Percentiles rank a stretch among this genome's conserved stretches.
Evolutionary conservation across 2,113 vertebrate species (phyloP).

Genomic region (Laticauda colubrina): DNA sequence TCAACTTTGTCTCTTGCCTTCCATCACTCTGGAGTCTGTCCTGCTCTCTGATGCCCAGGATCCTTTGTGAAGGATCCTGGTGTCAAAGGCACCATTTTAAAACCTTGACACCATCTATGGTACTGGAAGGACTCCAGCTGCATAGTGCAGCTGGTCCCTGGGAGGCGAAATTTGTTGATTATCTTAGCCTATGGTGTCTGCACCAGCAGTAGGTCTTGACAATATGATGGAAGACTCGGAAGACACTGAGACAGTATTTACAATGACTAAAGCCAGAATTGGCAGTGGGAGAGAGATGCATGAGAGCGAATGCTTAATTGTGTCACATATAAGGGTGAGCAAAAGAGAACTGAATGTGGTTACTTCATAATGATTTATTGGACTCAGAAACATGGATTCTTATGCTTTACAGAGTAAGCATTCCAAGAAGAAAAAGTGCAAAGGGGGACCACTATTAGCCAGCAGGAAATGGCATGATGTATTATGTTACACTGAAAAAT

Average conservation of each 20-base stretch:
- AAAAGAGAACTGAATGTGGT: background rate
- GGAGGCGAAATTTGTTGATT: background rate
- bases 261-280: background rate
- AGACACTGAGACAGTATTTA: background rate
- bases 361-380: background rate
- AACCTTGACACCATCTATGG: background rate
- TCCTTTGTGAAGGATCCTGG: background rate
- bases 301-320: background rate
- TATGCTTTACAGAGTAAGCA: background rate
- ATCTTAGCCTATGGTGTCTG: background rate
- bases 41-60: background rate
- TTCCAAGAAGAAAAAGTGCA: background rate
- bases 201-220: background rate
- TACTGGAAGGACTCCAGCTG: background rate
- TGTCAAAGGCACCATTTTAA: too few relatives aligned
- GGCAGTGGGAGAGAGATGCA: background rate
- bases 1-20: background rate
- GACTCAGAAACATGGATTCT: background rate
- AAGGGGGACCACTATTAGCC: background rate
- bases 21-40: background rate
- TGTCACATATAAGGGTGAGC: background rate
- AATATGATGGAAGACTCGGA: background rate
- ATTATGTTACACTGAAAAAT: background rate
- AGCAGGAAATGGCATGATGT: background rate
- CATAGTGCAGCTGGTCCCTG: background rate